Evolutionary conservation across 2,888 invertebrate genomes (phyloP).

Genomic region (Pemphredon lugubris): DNA sequence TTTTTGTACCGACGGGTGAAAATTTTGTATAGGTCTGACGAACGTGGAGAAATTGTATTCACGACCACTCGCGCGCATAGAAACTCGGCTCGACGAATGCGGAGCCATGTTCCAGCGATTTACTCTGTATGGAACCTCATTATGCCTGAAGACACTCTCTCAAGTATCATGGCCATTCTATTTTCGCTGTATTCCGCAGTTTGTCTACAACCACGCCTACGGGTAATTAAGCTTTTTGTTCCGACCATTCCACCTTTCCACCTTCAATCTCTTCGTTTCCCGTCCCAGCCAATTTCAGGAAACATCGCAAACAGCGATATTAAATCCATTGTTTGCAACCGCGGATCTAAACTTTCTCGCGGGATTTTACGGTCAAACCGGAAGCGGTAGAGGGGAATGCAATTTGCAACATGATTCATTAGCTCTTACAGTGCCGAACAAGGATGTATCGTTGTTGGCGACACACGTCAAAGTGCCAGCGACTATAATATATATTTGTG

Average conservation of each 20-base stretch:
- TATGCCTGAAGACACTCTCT: constrained; percentile 30
- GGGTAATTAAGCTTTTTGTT: constrained; percentile 65
- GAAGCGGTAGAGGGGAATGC: too few relatives aligned
- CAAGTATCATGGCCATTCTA: constrained; percentile 44
- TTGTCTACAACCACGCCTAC: constrained; percentile 35
- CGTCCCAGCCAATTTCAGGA: neutral
- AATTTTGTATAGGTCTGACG: too few relatives aligned
- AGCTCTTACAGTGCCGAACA: too few relatives aligned
- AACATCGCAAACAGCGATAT: neutral
- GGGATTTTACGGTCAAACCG: too few relatives aligned
- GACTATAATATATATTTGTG: too few relatives aligned
- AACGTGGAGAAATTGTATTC: too few relatives aligned
- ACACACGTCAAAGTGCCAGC: too few relatives aligned
- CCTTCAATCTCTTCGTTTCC: constrained; percentile 9
- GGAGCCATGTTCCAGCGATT: neutral
- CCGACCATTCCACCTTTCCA: constrained; percentile 17
- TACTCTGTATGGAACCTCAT: constrained; percentile 27
- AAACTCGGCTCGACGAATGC: neutral
- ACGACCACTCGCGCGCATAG: neutral
- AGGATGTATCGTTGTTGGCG: too few relatives aligned
- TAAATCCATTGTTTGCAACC: too few relatives aligned
- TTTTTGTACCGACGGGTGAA: neutral
- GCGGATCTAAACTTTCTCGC: too few relatives aligned
- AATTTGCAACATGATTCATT: too few relatives aligned
- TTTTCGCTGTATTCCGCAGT: constrained; percentile 34